Evolutionary conservation across 1,140 invertebrate genomes (phyloP), one percentile per base, ranked within the genome.

Genomic region (Panagrolaimus sp.): DNA sequence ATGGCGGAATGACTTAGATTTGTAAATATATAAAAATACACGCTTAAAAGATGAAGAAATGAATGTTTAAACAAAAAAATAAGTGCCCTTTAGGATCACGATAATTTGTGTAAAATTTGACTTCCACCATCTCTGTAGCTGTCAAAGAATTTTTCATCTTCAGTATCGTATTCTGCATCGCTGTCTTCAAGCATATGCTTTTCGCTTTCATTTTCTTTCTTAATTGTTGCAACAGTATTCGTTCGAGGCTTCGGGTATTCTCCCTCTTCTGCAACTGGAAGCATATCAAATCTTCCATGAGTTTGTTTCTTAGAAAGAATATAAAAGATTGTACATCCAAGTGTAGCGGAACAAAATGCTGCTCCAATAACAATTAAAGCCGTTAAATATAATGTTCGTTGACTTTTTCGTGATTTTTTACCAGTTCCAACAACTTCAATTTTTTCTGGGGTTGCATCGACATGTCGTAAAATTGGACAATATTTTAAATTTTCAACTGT

Each of bases 281-380:
- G 20, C 51, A 57, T 57, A 13, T 57, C 51, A 27, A 57, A 57
- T 25, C 51, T 20, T 20, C 51, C 51, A 20, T 57, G 51, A 3
- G 51, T 57, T 57, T 57, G 51, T 20, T 57, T 20, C 5, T 57
- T 57, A 2, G 51, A 57, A 20, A 57, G 20, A 11, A 57, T 20
- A 16, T 80, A 80, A 67, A 80, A 80, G 23, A 81, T 25, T 0
- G 78, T 78, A 51, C 78, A 81, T 5, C 78, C 47, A 7, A 66
- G 57, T 25, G 68, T 65, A 1, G 74, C 80, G 23, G 73, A 66
- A n/a, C 67, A 48, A 20, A 74, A 69, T 13, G 80, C 71, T 14
- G 80, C 66, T n/a, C 20, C 43, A 16, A 83, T 64, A 48, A 81
- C 68, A 27, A 72, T 67, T 43, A 65, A 31, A 23, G 78, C 73